Conservation (phyloP, 2,797 vertebrate genomes). For the Pipistrellus pipistrellus region DNA sequence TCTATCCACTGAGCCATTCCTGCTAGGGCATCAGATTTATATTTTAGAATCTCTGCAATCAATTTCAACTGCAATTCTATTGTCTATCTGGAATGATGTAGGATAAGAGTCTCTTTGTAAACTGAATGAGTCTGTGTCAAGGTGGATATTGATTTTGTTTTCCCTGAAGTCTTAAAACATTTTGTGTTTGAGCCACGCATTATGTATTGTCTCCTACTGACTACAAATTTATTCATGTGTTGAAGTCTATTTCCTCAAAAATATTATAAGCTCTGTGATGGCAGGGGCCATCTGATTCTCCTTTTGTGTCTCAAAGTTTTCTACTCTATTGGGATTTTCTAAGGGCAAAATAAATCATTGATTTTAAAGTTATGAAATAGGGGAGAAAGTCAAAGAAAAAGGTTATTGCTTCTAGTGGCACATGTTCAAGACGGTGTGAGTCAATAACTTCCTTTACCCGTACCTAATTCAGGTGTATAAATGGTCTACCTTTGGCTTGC, state of each 20-base stretch:
- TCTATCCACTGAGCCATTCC: too few relatives aligned
- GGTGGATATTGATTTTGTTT: background rate
- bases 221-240: background rate
- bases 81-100: background rate
- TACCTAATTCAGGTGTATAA: background rate
- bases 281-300: background rate
- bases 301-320: background rate
- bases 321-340: background rate
- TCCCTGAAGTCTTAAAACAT: background rate
- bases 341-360: background rate
- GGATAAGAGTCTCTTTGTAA: background rate
- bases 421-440: background rate
- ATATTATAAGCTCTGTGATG: background rate
- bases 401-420: background rate
- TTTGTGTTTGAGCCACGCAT: background rate
- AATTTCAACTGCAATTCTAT: background rate
- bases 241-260: background rate
- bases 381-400: background rate
- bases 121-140: background rate
- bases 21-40: background rate
- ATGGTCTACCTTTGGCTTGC: background rate
- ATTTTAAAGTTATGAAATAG: background rate
- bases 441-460: background rate
- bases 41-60: slow-evolving; percentile 9
- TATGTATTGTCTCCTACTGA: background rate